A percentile compares a stretch with the other conserved stretches of the same genome.
phyloP scores from a whole-genome alignment of 2,113 vertebrate genomes.

The Sebastes fasciatus region DNA sequence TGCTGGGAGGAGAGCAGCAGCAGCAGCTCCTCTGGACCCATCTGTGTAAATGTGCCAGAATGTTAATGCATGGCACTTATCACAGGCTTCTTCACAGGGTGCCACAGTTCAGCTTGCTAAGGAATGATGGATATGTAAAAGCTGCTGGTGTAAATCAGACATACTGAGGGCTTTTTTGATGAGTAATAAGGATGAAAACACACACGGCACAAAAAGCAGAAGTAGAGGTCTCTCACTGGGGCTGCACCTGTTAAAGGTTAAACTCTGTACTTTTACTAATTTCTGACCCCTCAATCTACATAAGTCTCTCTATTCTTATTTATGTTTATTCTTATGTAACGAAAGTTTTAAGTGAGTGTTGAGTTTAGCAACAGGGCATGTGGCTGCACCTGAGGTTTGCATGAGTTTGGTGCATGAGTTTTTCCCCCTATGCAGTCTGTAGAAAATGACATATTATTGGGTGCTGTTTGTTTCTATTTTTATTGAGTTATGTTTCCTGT shows the following conservation, averaged over 20 bases:
- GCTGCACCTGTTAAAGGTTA: conserved; percentile 28
- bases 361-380: neutral
- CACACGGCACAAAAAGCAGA: conserved; percentile 11
- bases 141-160: conserved; percentile 9
- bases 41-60: conserved; percentile 54
- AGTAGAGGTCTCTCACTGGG: conserved; percentile 16
- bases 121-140: conserved; percentile 36
- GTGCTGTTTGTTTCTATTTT: neutral
- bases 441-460: neutral
- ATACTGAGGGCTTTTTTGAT: conserved; percentile 37
- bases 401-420: neutral
- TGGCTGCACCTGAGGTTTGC: neutral
- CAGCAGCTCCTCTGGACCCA: conserved; percentile 51
- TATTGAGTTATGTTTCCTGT: neutral
- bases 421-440: neutral
- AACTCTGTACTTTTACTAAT: neutral
- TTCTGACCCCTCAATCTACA: neutral
- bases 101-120: conserved; percentile 33
- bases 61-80: conserved; percentile 57
- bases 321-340: neutral
- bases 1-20: conserved; percentile 49
- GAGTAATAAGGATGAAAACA: conserved; percentile 28
- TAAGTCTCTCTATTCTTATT: neutral
- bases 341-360: neutral
- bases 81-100: conserved; percentile 36